A percentile compares a stretch with the other conserved stretches of the same genome.
Evolutionary conservation across 2,113 vertebrate species (phyloP).

Genomic region (Columbina picui): DNA sequence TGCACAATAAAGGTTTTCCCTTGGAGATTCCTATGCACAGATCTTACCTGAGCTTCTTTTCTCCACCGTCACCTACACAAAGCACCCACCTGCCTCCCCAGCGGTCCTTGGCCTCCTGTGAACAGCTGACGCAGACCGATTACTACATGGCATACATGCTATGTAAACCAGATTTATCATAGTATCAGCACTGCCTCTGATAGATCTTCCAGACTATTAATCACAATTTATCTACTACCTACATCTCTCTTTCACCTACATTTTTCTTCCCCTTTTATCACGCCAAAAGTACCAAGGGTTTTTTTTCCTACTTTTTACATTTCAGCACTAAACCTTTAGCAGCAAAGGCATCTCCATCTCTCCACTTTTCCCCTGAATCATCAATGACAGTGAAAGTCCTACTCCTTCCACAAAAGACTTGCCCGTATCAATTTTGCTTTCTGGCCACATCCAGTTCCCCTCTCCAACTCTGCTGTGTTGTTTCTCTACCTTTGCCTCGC

Average conservation of each 20-base stretch:
- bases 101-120: not conserved
- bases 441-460: not conserved
- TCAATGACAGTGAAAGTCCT: not conserved
- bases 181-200: not conserved
- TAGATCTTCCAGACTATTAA: not conserved
- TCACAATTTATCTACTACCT: not conserved
- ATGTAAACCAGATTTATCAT: too few species aligned
- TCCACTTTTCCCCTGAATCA: not conserved
- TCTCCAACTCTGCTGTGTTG: not conserved
- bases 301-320: not conserved
- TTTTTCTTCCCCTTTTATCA: not conserved
- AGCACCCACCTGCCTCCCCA: not conserved
- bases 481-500: not conserved
- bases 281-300: not conserved
- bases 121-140: not conserved
- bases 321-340: not conserved
- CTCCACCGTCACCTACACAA: not conserved
- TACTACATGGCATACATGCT: not conserved
- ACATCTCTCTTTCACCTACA: not conserved
- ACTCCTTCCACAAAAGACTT: not conserved
- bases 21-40: fast-evolving
- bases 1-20: not conserved
- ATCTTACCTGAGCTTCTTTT: not conserved
- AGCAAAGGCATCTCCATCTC: not conserved
- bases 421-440: not conserved